A percentile compares a stretch with the other conserved stretches of the same genome.
phyloP scores from a whole-genome alignment of 2,888 invertebrate genomes.

The Dynastes maya region DNA sequence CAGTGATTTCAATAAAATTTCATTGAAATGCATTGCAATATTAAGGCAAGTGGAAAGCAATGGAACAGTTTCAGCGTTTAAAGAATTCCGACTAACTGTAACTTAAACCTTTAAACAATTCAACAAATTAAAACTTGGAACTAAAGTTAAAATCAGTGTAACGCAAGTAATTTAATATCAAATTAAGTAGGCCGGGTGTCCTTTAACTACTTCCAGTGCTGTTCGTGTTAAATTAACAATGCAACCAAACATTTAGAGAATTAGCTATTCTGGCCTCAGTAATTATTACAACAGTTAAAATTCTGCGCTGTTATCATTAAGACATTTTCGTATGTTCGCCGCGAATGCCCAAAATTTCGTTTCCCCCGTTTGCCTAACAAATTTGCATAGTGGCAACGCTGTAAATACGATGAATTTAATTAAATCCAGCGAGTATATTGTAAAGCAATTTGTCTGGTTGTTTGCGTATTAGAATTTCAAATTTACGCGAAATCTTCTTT shows the following conservation, averaged over 20 bases:
- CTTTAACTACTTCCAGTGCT: constrained; percentile 58
- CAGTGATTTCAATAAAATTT: too few species aligned
- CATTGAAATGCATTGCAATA: too few species aligned
- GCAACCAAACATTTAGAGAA: constrained; percentile 57
- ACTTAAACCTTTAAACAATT: constrained; percentile 4
- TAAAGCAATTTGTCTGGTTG: constrained; percentile 48
- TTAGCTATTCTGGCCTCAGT: constrained; percentile 56
- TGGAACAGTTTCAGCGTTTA: neutral
- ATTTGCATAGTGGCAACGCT: constrained; percentile 56
- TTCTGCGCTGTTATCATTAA: constrained; percentile 49
- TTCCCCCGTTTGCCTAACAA: constrained; percentile 49
- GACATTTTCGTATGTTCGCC: constrained; percentile 44
- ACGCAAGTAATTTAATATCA: constrained; percentile 49
- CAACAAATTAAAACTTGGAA: constrained; percentile 35
- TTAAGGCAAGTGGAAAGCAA: too few species aligned
- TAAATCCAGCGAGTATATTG: constrained; percentile 49
- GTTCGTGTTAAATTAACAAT: constrained; percentile 57
- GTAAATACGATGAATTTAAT: constrained; percentile 57
- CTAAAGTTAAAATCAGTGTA: constrained; percentile 47
- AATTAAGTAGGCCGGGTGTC: constrained; percentile 50
- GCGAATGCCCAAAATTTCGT: constrained; percentile 41
- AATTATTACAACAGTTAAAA: constrained; percentile 56
- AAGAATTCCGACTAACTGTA: neutral
- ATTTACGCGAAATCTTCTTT: constrained; percentile 27
- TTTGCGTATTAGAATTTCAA: constrained; percentile 48